Conservation (phyloP, 2,113 vertebrate species). For the Empidonax alnorum region DNA sequence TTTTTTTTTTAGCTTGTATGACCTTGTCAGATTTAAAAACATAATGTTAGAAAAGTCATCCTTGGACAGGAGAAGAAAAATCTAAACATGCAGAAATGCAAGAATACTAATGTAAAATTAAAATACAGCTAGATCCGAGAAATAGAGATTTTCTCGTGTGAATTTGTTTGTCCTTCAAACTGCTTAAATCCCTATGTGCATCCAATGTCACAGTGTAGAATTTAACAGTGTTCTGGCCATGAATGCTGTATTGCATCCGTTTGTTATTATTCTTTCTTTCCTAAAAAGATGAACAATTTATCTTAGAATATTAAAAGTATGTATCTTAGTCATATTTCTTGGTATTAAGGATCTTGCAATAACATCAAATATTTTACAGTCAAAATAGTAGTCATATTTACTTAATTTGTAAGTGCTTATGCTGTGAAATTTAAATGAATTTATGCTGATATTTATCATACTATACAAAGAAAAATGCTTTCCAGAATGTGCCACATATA, state of each 20-base stretch:
- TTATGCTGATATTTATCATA: not conserved
- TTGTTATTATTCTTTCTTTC: not conserved
- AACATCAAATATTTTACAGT: not conserved
- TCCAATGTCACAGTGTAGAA: not conserved
- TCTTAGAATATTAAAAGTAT: not conserved
- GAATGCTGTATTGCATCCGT: not conserved
- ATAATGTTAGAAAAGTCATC: constrained; percentile 77
- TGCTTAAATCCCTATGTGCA: not conserved
- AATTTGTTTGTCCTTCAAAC: constrained; percentile 42
- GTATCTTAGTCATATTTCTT: not conserved
- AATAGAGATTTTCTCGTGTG: not conserved
- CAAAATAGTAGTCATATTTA: not conserved
- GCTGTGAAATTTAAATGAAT: not conserved
- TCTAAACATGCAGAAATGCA: constrained; percentile 30
- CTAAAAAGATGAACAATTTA: not conserved
- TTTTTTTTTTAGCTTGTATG: constrained; percentile 70
- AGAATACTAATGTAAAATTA: constrained; percentile 31
- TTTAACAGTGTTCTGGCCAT: not conserved
- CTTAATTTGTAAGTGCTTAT: not conserved
- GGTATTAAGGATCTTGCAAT: not conserved
- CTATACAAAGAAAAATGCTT: not conserved
- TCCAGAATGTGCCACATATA: not conserved
- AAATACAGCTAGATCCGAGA: constrained; percentile 45
- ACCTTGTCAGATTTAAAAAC: constrained; percentile 84
- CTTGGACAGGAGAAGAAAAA: constrained; percentile 27